A percentile compares a stretch with the other conserved stretches of the same genome.
phyloP scores from a whole-genome alignment of 2,113 vertebrate genomes.

The Megalops atlanticus region DNA sequence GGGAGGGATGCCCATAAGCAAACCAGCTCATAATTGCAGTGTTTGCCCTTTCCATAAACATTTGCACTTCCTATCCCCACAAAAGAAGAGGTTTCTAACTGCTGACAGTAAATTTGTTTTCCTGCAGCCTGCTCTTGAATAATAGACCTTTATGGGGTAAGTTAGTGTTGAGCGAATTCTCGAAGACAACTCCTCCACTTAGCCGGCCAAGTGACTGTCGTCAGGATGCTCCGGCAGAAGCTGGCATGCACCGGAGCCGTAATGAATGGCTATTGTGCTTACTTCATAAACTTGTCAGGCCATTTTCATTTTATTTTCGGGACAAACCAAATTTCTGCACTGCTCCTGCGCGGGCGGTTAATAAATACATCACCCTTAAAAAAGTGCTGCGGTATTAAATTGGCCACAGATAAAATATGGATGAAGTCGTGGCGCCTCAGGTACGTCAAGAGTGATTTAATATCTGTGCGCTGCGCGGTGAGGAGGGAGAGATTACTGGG shows the following conservation, averaged over 20 bases:
- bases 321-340: slow-evolving; percentile 86
- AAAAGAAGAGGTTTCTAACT: slow-evolving; percentile 48
- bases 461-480: slow-evolving; percentile 80
- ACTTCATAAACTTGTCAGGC: slow-evolving; percentile 94
- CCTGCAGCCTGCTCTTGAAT: slow-evolving; percentile 50
- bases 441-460: slow-evolving; percentile 97
- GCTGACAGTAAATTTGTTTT: slow-evolving; percentile 58
- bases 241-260: slow-evolving; percentile 69
- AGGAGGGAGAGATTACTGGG: slow-evolving; percentile 83
- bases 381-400: slow-evolving; percentile 95
- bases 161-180: slow-evolving; percentile 52
- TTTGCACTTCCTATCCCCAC: slow-evolving; percentile 61
- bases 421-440: slow-evolving; percentile 88
- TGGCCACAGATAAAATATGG: slow-evolving; percentile 92
- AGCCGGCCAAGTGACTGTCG: slow-evolving; percentile 53
- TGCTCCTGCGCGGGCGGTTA: slow-evolving; percentile 81
- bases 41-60: slow-evolving; percentile 67
- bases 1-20: slow-evolving; percentile 41
- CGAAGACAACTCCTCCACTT: slow-evolving; percentile 42
- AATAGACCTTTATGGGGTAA: slow-evolving; percentile 57
- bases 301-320: slow-evolving; percentile 89
- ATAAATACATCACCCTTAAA: slow-evolving; percentile 92
- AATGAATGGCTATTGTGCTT: slow-evolving; percentile 88
- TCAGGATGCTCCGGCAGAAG: slow-evolving; percentile 68
- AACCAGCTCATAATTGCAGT: slow-evolving; percentile 61